Percentiles rank a stretch among this genome's conserved stretches.
phyloP scores from a whole-genome alignment of 2,113 vertebrate genomes.

The Benthochromis sp. region DNA sequence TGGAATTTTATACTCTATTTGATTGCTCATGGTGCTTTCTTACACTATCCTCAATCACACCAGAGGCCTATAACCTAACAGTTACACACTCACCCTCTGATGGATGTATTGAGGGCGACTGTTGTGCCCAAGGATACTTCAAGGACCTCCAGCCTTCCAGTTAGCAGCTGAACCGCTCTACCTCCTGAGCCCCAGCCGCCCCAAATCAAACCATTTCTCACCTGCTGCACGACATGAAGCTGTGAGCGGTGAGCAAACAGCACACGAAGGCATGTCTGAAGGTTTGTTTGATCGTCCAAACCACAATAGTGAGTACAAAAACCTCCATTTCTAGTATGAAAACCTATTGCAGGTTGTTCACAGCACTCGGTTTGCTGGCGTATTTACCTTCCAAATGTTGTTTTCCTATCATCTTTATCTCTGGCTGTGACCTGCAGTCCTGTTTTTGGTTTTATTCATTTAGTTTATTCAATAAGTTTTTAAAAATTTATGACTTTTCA shows the following conservation, averaged over 20 bases:
- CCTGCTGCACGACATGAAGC: not conserved
- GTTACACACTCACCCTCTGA: not conserved
- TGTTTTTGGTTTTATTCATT: not conserved
- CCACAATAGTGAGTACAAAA: not conserved
- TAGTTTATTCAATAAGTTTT: not conserved
- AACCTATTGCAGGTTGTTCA: not conserved
- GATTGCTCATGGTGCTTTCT: not conserved
- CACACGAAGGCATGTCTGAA: accelerated
- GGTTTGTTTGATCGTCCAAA: not conserved
- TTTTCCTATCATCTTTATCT: not conserved
- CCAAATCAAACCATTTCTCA: not conserved
- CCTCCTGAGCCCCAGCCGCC: not conserved
- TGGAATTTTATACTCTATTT: not conserved
- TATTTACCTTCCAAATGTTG: not conserved
- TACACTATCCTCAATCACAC: not conserved
- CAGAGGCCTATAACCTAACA: not conserved
- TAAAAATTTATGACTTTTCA: not conserved
- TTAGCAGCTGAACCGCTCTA: accelerated
- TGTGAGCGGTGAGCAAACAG: not conserved
- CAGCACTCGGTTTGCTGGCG: not conserved
- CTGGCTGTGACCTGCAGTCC: not conserved
- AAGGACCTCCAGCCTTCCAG: not conserved
- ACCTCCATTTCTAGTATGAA: not conserved
- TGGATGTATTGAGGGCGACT: not conserved
- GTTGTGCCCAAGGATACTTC: not conserved